These are phyloP conservation scores for Pan paniscus DNA, from an alignment of 2,113 vertebrate species.

Conservation along the genomic window DNA sequence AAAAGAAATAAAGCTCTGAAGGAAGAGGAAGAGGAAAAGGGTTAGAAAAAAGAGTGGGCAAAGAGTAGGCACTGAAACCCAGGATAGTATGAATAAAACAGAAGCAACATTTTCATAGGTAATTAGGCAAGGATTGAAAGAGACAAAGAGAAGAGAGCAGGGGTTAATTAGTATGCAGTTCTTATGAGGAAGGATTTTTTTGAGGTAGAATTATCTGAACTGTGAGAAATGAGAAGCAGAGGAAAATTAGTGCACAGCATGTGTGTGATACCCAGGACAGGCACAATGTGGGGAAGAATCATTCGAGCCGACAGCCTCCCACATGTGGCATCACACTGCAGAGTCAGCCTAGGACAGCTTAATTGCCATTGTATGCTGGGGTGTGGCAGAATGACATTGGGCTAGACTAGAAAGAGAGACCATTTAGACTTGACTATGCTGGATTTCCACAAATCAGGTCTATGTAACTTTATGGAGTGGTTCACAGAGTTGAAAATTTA, in stretches of 20 bases:
- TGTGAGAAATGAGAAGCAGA: not conserved
- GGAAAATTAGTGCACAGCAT: not conserved
- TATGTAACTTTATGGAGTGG: not conserved
- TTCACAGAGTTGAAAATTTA: not conserved
- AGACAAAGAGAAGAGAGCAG: not conserved
- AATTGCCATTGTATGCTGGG: not conserved
- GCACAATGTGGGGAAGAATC: not conserved
- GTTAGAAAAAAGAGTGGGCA: not conserved
- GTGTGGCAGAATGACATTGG: not conserved
- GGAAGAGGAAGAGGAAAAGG: rapidly evolving
- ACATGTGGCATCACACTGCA: not conserved
- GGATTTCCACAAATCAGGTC: not conserved
- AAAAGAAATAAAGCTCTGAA: not conserved
- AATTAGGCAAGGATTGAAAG: not conserved
- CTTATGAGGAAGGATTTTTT: not conserved
- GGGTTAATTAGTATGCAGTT: not conserved
- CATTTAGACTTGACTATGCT: not conserved
- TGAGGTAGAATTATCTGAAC: not conserved
- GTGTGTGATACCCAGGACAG: not conserved
- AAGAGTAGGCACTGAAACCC: not conserved
- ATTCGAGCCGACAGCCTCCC: not conserved
- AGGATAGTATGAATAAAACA: not conserved
- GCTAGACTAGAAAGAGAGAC: not conserved
- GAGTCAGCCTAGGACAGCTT: not conserved
- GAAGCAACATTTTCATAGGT: not conserved